Conservation (phyloP, 2,797 vertebrate species). For the Sebastes taczanowskii region DNA sequence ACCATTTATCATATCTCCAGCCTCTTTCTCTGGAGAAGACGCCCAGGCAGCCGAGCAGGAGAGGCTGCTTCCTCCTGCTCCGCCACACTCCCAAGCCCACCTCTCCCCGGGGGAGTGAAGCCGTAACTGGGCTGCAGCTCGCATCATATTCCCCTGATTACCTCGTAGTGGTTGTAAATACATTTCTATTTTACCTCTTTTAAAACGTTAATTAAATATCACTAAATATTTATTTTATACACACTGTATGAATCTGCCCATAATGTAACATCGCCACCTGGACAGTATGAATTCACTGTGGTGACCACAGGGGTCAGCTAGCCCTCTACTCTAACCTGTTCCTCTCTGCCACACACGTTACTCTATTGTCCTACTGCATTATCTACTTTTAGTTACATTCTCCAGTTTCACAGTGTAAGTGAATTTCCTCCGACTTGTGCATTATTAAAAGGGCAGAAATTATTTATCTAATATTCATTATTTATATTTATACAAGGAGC, state of each 20-base stretch:
- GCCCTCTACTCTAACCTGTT: conserved; percentile 2
- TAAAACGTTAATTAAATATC: conserved; percentile 23
- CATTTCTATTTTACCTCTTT: conserved; percentile 38
- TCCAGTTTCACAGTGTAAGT: conserved; percentile 78
- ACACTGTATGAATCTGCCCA: neutral
- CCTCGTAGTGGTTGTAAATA: conserved; percentile 18
- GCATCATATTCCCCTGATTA: neutral
- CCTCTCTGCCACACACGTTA: conserved; percentile 12
- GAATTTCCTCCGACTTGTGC: conserved; percentile 77
- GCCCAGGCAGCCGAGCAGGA: conserved; percentile 41
- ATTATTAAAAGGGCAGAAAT: conserved; percentile 85
- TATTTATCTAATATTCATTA: conserved; percentile 89
- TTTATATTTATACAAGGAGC: conserved; percentile 88
- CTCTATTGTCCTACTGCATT: conserved; percentile 70
- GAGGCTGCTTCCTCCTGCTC: conserved; percentile 13
- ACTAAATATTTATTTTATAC: conserved; percentile 21
- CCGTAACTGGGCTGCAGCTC: neutral
- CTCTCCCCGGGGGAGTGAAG: conserved; percentile 14
- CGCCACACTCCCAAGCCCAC: conserved; percentile 26
- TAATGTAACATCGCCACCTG: neutral
- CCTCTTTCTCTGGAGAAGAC: conserved; percentile 56
- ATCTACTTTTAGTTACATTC: conserved; percentile 70
- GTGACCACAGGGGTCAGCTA: conserved; percentile 41
- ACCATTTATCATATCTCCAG: conserved; percentile 76
- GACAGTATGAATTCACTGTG: neutral